Evolutionary conservation across 2,797 vertebrate genomes (phyloP).

Genomic region (Phataginus tricuspis): DNA sequence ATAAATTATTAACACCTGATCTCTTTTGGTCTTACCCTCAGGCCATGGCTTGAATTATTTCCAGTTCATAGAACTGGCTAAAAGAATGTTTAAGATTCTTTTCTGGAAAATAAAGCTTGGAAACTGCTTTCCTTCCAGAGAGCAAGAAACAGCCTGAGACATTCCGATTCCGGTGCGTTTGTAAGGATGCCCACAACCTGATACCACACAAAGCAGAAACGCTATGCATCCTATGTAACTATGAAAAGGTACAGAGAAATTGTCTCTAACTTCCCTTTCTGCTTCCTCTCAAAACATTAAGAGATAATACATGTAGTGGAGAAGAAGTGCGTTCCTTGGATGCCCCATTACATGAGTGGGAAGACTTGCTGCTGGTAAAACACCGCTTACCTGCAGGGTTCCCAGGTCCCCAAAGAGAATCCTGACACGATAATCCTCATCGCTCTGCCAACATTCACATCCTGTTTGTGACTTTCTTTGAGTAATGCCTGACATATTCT

Average conservation of each 20-base stretch:
- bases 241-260: neutral
- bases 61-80: neutral
- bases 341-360: neutral
- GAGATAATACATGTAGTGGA: neutral
- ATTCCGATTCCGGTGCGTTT: neutral
- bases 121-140: neutral
- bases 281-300: conserved; percentile 1
- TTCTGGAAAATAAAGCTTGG: conserved; percentile 23
- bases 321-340: neutral
- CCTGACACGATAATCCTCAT: neutral
- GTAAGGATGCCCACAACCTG: accelerated
- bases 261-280: neutral
- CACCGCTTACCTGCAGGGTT: neutral
- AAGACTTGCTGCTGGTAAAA: neutral
- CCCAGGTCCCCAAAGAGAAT: neutral
- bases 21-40: neutral
- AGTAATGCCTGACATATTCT: neutral
- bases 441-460: neutral
- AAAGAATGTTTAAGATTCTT: neutral
- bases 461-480: neutral
- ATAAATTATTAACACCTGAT: conserved; percentile 57
- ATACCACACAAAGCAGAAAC: accelerated
- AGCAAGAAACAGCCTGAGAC: neutral
- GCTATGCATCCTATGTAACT: neutral
- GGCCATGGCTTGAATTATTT: neutral